Percentiles rank a stretch among this genome's conserved stretches.
Evolutionary conservation across 2,113 vertebrate genomes (phyloP).

Genomic region (Upupa epops): DNA sequence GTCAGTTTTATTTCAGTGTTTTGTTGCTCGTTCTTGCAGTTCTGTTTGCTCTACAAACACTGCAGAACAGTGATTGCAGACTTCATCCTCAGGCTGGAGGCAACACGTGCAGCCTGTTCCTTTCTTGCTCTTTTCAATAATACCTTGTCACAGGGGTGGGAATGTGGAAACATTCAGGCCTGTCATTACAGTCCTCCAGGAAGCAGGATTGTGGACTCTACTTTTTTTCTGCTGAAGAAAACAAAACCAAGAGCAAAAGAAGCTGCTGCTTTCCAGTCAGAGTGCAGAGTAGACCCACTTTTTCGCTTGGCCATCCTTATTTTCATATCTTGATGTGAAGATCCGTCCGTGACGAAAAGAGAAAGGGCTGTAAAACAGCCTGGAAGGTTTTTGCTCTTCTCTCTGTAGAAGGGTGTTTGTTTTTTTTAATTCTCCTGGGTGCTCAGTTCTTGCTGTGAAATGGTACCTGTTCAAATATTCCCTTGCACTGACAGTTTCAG

Average conservation of each 20-base stretch:
- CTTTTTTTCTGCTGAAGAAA: neutral
- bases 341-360: neutral
- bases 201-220: neutral
- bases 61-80: neutral
- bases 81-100: neutral
- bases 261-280: neutral
- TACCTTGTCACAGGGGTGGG: neutral
- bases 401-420: neutral
- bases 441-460: neutral
- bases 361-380: neutral
- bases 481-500: neutral
- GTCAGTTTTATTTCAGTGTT: accelerated
- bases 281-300: neutral
- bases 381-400: neutral
- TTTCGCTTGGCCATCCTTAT: neutral
- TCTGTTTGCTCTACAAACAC: neutral
- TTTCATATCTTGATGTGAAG: neutral
- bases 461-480: neutral
- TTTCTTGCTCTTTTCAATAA: neutral
- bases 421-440: neutral
- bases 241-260: neutral
- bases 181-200: neutral
- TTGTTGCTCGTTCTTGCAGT: neutral
- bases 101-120: accelerated
- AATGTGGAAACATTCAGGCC: neutral